phyloP scores from a whole-genome alignment of 2,888 invertebrate species.

The Adelognathus sp. region DNA sequence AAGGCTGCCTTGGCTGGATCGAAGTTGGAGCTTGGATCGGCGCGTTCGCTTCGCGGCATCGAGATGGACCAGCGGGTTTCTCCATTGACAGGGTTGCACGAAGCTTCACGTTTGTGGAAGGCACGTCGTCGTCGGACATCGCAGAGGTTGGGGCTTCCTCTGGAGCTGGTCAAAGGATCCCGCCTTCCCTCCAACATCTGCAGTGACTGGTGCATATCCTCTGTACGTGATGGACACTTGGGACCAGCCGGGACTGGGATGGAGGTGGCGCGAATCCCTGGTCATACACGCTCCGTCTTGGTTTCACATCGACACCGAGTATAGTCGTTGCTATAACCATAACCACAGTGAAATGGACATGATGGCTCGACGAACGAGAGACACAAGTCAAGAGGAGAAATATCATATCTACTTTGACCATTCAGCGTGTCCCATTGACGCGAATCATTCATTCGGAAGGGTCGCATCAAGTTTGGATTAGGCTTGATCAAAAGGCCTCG shows the following conservation, averaged over 20 bases:
- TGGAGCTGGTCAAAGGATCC: slow-evolving; percentile 44
- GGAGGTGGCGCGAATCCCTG: slow-evolving; percentile 12
- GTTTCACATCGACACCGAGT: neutral
- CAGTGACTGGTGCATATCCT: neutral
- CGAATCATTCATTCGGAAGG: neutral
- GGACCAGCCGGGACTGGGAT: neutral
- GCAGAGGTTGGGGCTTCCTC: slow-evolving; percentile 1
- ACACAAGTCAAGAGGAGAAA: neutral
- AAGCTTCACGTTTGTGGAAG: neutral
- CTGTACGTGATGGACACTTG: slow-evolving; percentile 30
- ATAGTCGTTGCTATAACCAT: slow-evolving; percentile 44
- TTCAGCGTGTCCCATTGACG: slow-evolving; percentile 6
- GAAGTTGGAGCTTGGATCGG: slow-evolving; percentile 19
- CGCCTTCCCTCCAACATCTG: neutral
- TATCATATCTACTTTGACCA: slow-evolving; percentile 32
- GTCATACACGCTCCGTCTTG: neutral
- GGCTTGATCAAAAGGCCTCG: neutral
- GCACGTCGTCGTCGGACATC: neutral
- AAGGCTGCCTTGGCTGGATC: slow-evolving; percentile 36
- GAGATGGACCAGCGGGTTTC: slow-evolving; percentile 13
- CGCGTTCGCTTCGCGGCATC: neutral
- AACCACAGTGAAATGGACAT: slow-evolving; percentile 8
- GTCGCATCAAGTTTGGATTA: too few relatives aligned
- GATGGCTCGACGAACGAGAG: neutral
- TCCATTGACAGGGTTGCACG: slow-evolving; percentile 17